Evolutionary conservation across 2,888 invertebrate species (phyloP), one percentile per base, ranked within the genome.

Genomic region (Apomyelois bistriatella): DNA sequence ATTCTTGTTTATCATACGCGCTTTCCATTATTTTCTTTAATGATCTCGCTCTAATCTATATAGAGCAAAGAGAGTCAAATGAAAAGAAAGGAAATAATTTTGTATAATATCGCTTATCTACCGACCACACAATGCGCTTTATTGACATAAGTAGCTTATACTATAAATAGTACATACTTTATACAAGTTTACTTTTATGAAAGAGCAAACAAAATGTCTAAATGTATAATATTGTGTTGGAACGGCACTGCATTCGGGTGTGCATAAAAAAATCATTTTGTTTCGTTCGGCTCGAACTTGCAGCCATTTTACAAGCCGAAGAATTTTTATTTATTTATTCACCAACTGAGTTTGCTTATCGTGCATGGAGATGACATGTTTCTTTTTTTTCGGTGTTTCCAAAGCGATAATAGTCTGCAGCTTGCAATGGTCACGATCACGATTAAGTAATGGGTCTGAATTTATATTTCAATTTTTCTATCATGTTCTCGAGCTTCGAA

Each of bases 241-340:
- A 47, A 47, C 53, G 48, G 58, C 53, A 55, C 55, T 55, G 65
- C 58, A 63, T 58, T 58, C 58, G 59, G 53, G 55, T 53, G 51
- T 51, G 56, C 69, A 69, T 72, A 66, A 74, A 72, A 71, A 61
- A 72, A 73, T 67, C 64, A 75, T 66, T 70, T 72, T 68, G 69
- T 70, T 66, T 54, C 55, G 59, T 62, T 65, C 55, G 65, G 60
- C 61, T 60, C 55, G 53, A 57, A 58, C 56, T 55, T 61, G 58
- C 54, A 59, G 60, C 58, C 58, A 59, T 58, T 60, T 56, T 54
- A n/a, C 53, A 56, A 28, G 35, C 51, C 48, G 52, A 35, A 47
- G 48, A 58, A 56, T 58, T 61, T 46, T 58, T 55, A 57, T 55
- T 59, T 61, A 59, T 60, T 56, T 52, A 49, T 52, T 38, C 35